Evolutionary conservation across 2,797 vertebrate genomes (phyloP), one percentile per base, ranked within the genome.

Genomic region (Acipenser oxyrinchus): DNA sequence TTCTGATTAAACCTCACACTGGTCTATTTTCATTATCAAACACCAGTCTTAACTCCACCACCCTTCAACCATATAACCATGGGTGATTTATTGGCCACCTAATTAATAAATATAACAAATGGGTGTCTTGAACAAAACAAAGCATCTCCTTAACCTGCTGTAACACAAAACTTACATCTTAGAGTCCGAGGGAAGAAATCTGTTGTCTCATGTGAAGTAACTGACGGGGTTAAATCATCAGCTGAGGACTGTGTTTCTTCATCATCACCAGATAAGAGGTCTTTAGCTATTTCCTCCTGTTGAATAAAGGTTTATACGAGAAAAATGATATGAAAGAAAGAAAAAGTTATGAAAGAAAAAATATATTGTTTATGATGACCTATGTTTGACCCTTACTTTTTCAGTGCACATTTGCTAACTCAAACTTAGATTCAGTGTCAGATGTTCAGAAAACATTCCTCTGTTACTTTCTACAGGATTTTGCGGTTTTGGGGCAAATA

Each of bases 231-330:
- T 68, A 98, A 86, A 74, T 98, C 95, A 83, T 98, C 96, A 62
- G 95, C 95, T 60, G 96, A 98, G 15, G 96, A 98, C 78, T 98
- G 96, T 2, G 96, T 97, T 87, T 97, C 95, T 83, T 97, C 96
- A 72, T 97, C 96, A 80, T 96, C 95, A 63, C 95, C 96, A 0
- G 95, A 97, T 70, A 98, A 78, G 48, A 97, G 85, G 76, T 98
- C 96, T 87, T 98, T 98, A 51, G 95, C 96, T 65, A 98, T 98
- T 83, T 98, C 95, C 82, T 97, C 96, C 96, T 98, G 65, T 2
- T 10, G 66, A 73, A 10, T 71, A 74, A 8, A 73, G 66, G 66
- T 37, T 37, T 11, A 58, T 13, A 58, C 55, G 11, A 37, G 37
- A 37, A 37, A 4, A 37, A 0, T 58, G 12, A 7, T 13, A 58